Evolutionary conservation across 1,140 invertebrate species (phyloP), one percentile per base, ranked within the genome.

Genomic region (Drosophila serrata): DNA sequence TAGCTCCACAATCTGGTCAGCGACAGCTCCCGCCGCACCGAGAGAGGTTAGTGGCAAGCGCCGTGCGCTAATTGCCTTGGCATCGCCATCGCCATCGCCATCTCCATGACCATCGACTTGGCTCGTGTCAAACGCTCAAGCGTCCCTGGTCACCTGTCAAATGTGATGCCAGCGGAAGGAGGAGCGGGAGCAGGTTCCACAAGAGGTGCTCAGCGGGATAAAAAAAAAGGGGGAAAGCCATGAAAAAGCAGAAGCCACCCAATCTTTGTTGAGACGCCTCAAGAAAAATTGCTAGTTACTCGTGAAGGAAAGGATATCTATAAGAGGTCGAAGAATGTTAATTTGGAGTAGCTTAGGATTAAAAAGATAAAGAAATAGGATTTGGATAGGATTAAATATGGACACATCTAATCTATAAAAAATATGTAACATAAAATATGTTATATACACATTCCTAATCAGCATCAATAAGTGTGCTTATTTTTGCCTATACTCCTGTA

Each of bases 41-140:
- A 63, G 70, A 63, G 70, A 63, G 70, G 65, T 65, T 70, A 49
- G 70, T 84, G 75, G 80, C 68, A 65, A 68, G 80, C 68, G 76
- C 60, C 59, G 53, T 45, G 80, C 84, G 80, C 84, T 87, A 87
- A 87, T 87, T 87, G 84, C 80, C 84, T 76, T 70, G 63, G 63
- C 67, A 60, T 63, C 53, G 58, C 69, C 67, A 48, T 70, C 31
- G 45, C 46, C 48, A 60, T 49, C 22, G 53, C 48, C 45, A 70
- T 40, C 39, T 40, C 42, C 63, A 35, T 51, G 48, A 39, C 37
- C 72, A 58, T 48, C 58, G 35, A 43, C 69, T 81, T 63, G 81
- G 57, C 61, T 72, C 84, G 62, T 84, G 84, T 88, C 76, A 88
- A 68, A 77, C 61, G 76, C 31, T 76, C 56, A 59, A 55, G 55